Percentiles rank a stretch among this genome's conserved stretches.
Conservation (phyloP, 2,113 vertebrate genomes). For the Macaca mulatta region DNA sequence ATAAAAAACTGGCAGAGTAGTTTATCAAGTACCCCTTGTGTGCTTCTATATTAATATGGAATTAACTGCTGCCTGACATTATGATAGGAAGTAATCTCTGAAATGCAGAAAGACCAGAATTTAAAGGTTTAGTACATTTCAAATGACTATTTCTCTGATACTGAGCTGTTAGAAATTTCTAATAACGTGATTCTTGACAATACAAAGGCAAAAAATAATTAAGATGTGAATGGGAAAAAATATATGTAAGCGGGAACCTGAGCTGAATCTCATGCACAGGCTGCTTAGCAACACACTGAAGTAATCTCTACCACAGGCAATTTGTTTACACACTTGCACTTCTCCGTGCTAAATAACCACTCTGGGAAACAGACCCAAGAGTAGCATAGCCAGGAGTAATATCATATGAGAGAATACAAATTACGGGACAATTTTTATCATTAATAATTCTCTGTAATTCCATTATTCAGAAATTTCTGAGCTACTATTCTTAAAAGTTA, state of each 20-base stretch:
- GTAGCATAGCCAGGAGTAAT: no score
- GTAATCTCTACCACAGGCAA: not conserved
- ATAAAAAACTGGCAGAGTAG: not conserved
- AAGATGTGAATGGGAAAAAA: not conserved
- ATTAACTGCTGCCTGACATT: not conserved
- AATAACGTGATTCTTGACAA: not conserved
- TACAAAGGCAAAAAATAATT: not conserved
- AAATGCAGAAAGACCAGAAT: not conserved
- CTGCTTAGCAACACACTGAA: not conserved
- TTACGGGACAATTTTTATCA: not conserved
- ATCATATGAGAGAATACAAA: not conserved
- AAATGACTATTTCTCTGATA: not conserved
- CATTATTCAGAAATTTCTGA: not conserved
- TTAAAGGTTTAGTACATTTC: not conserved
- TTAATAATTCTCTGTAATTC: not conserved
- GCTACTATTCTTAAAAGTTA: not conserved
- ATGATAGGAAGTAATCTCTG: not conserved
- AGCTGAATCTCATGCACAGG: not conserved
- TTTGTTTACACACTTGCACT: not conserved
- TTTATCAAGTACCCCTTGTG: not conserved
- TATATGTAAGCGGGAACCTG: not conserved
- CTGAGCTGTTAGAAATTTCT: not conserved
- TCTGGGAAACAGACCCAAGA: not conserved
- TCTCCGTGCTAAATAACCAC: not conserved
- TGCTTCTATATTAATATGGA: constrained; percentile 14